Base-by-base conservation (phyloP, 2,797 vertebrate species). In the Atherinosoma microstoma region DNA sequence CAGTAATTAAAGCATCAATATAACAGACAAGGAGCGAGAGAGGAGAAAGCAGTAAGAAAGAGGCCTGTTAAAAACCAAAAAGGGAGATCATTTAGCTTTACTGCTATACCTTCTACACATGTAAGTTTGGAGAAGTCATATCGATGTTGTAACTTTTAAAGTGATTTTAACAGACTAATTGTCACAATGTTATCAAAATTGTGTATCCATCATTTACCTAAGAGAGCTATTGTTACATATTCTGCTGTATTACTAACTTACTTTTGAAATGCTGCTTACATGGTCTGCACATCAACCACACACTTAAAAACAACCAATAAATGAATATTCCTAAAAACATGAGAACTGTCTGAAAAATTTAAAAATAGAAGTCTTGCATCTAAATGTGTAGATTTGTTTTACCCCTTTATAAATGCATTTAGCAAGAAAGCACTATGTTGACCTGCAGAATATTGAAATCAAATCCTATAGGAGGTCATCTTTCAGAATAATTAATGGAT, bases 401-500 rank as follows among this genome's bases (percentile, higher is more conserved):
- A 59, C 58, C 20, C 2, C 15, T 47, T 47, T 70, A 78, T 56
- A 79, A 83, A 84, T 49, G 78, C 47, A 75, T 82, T 84, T 75
- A 76, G 66, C 65, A 60, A 64, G 71, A 73, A 79, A 75, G 80
- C 74, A 63, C 38, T 73, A 70, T 71, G 73, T 64, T 86, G 79
- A 89, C 89, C 88, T 73, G 70, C 60, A 51, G 66, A 86, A 90
- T 91, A 92, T 92, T 92, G 75, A 86, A 90, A 93, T 92, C 87
- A 90, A 92, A 88, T 79, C 78, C 79, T 70, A 81, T 80, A 86
- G 84, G 57, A 94, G 92, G 90, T 93, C 84, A 90, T 90, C 85
- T 92, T 88, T 92, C 91, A 91, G 76, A 85, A 91, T 91, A 92
- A 93, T 93, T 91, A 85, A 94, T 91, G 76, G 75, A 65, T n/a